Evolutionary conservation across 2,888 invertebrate species (phyloP).

Genomic region (Pristionchus japonicus): DNA sequence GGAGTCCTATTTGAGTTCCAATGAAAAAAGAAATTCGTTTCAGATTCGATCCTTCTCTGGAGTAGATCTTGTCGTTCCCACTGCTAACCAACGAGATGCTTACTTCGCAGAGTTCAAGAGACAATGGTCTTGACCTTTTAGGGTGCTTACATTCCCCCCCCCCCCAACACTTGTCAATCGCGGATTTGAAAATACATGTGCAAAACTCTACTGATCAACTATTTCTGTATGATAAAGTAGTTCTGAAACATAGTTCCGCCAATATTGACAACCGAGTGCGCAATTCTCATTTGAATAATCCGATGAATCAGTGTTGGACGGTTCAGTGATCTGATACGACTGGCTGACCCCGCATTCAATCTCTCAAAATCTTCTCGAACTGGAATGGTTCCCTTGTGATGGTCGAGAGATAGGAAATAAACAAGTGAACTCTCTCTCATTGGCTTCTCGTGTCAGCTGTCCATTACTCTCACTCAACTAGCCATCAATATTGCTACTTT

Average conservation of each 20-base stretch:
- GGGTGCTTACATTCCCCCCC: too few relatives aligned
- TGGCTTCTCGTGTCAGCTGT: background rate
- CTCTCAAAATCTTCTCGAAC: background rate
- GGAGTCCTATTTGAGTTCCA: too few relatives aligned
- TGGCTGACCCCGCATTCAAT: too few relatives aligned
- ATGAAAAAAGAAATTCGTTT: background rate
- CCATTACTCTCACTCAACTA: background rate
- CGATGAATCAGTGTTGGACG: background rate
- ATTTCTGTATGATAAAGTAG: background rate
- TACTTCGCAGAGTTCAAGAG: background rate
- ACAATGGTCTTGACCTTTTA: background rate
- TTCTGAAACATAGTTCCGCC: background rate
- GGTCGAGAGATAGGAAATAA: background rate
- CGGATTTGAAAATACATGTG: too few relatives aligned
- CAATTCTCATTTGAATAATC: conserved; percentile 26
- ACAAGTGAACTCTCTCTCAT: background rate
- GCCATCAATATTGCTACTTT: background rate
- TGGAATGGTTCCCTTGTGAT: background rate
- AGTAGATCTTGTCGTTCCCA: background rate
- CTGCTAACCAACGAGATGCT: background rate
- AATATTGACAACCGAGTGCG: background rate
- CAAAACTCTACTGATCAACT: too few relatives aligned
- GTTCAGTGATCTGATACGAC: background rate
- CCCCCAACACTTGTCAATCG: too few relatives aligned
- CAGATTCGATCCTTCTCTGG: conserved; percentile 1